Evolutionary conservation across 2,797 vertebrate species (phyloP), one percentile per base, ranked within the genome.

Genomic region (Telmatherina bonti): DNA sequence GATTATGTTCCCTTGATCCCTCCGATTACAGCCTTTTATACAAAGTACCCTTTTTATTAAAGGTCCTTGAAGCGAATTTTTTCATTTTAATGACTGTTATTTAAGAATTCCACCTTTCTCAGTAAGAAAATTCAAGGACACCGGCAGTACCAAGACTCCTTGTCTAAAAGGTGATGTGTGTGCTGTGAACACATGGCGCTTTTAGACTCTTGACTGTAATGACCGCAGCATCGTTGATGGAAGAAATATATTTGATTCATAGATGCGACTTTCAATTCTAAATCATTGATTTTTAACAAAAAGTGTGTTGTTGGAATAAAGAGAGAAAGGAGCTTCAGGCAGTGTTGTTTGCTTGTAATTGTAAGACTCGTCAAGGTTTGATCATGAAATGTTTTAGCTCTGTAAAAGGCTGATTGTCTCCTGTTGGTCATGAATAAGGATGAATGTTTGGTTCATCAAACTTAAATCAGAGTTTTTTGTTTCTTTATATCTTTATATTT

Each of bases 91-190:
- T 57, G 2, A 38, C 36, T 36, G 22, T 43, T 13, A 33, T 62
- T 45, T 13, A 26, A 31, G n/a, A 72, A 54, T 69, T 68, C 64
- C 2, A 33, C 36, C 41, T 55, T 54, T 45, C 56, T 70, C 60
- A 27, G 0, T 8, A 29, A 22, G 22, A 57, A 59, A 52, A 76
- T 59, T 63, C 65, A 70, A 67, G 51, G 69, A 20, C 73, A 35
- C n/a, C 43, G 4, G 16, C n/a, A 29, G 58, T 10, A 43, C n/a
- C 18, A 31, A 70, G 38, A 20, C 47, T 20, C 26, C 62, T 52
- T 76, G 45, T 38, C 61, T 59, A 10, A 13, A 20, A 57, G n/a
- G 53, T 49, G 63, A 68, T 16, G 22, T 61, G 35, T 58, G 20
- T 43, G 27, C 38, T 70, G 61, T 11, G 7, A 22, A 61, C 55